Base-by-base conservation (phyloP, 1,140 invertebrate genomes). In the Carposina sasakii region DNA sequence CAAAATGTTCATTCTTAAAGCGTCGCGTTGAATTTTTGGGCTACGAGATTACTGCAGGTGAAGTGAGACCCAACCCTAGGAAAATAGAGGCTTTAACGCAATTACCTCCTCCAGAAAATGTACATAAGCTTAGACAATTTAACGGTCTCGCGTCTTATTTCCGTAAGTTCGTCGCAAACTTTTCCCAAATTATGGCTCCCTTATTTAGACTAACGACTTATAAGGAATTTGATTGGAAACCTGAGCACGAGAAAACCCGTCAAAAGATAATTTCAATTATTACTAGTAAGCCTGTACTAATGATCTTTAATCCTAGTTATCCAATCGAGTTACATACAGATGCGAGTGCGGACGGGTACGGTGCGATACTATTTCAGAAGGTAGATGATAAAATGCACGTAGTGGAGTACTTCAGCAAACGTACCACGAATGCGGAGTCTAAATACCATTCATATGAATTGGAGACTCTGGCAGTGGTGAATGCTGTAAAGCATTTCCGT, bases 1-100 rank as follows among this genome's bases (percentile, higher is more conserved):
- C 33, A 23, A 81, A 78, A 44, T 71, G 69, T 48, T 45, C 48
- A 3, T 71, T 76, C 51, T 33, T 73, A 3, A 64, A 58, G 19
- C 47, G 28, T 8, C n/a, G 40, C n/a, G 48, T 76, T 1, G 52
- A 67, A 16, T 79, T 60, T 48, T 37, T 76, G 3, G 70, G 71
- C 1, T 58, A 57, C 39, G 30, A 44, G 43, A 49, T 76, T 3
- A 43, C 23, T 17, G 9, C 44, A 8, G 58, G 65, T 21, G 47
- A 70, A 47, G 42, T 77, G 3, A 20, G 52, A 24, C 75, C 75
- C 9, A 69, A 64, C 26, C 42, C 47, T 15, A 23, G 41, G 3
- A 81, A 81, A 48, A 52, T 71, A 6, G 23, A 31, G 8, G 55
- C 60, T 15, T 33, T 62, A 4, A 31, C 45, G 30, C 13, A 54